A percentile compares a stretch with the other conserved stretches of the same genome.
Conservation (phyloP, 2,797 vertebrate species). For the Periparus ater region DNA sequence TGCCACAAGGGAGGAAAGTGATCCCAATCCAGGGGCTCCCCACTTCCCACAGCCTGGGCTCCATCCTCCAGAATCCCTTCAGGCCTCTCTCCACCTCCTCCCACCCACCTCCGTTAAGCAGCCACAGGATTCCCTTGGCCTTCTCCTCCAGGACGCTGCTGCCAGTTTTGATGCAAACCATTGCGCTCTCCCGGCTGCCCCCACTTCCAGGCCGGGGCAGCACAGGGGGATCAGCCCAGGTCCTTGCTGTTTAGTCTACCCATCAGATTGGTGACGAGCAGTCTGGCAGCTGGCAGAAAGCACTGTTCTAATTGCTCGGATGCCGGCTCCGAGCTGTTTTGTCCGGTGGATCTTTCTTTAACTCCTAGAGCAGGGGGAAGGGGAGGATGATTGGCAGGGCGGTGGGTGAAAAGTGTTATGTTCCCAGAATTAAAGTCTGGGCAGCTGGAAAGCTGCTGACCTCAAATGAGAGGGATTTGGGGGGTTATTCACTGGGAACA, state of each 20-base stretch:
- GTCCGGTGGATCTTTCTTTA: not conserved
- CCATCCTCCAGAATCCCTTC: not conserved
- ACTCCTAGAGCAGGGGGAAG: not conserved
- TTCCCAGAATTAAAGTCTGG: not conserved
- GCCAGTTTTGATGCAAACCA: conserved; percentile 82
- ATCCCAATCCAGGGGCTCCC: not conserved
- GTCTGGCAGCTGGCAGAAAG: conserved; percentile 80
- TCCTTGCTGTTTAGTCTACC: conserved; percentile 93
- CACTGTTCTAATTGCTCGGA: conserved; percentile 15
- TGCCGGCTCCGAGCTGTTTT: not conserved
- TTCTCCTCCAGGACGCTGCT: conserved; percentile 70
- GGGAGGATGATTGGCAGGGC: not conserved
- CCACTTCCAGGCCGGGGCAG: conserved; percentile 67
- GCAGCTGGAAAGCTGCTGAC: not conserved
- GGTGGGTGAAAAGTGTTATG: not conserved
- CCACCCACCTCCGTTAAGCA: not conserved
- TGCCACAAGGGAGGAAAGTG: not conserved
- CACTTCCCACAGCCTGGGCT: not conserved
- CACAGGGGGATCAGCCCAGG: conserved; percentile 69
- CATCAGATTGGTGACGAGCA: conserved; percentile 89
- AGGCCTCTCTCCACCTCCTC: not conserved
- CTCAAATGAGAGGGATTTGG: not conserved
- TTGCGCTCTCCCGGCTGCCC: conserved; percentile 27
- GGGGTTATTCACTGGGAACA: not conserved
- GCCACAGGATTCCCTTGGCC: conserved; percentile 65